phyloP scores from a whole-genome alignment of 2,888 invertebrate genomes.

The Chloroclysta siterata region DNA sequence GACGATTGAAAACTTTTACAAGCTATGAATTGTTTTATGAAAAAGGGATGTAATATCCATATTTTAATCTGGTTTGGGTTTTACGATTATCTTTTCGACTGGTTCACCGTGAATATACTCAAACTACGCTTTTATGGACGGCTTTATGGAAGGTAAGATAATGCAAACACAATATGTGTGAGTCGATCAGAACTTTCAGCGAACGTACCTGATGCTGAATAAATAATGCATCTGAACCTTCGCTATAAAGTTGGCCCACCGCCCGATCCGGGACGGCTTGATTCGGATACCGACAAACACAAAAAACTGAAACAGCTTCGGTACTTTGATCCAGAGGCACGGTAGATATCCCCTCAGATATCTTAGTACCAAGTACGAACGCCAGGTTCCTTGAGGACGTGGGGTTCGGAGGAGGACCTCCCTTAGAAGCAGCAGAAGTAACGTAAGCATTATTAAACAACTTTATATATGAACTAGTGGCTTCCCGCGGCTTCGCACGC shows the following conservation, averaged over 20 bases:
- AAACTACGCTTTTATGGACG: slow-evolving; percentile 16
- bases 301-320: too few species aligned
- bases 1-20: too few species aligned
- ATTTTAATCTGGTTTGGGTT: slow-evolving; percentile 13
- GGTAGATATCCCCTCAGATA: too few species aligned
- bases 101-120: slow-evolving; percentile 12
- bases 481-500: too few species aligned
- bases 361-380: too few species aligned
- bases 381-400: too few species aligned
- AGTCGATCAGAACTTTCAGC: slow-evolving; percentile 29
- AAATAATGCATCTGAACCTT: slow-evolving; percentile 32
- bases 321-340: too few species aligned
- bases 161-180: slow-evolving; percentile 30
- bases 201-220: slow-evolving; percentile 28
- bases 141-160: slow-evolving; percentile 25
- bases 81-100: slow-evolving; percentile 23
- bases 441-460: too few species aligned
- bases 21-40: too few species aligned
- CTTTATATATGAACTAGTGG: too few species aligned
- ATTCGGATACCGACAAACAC: background rate
- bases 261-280: slow-evolving; percentile 4
- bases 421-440: too few species aligned
- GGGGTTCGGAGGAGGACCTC: too few species aligned
- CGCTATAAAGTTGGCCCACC: slow-evolving; percentile 23
- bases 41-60: background rate